A percentile compares a stretch with the other conserved stretches of the same genome.
Conservation (phyloP, 2,113 vertebrate genomes). For the Nerophis ophidion region DNA sequence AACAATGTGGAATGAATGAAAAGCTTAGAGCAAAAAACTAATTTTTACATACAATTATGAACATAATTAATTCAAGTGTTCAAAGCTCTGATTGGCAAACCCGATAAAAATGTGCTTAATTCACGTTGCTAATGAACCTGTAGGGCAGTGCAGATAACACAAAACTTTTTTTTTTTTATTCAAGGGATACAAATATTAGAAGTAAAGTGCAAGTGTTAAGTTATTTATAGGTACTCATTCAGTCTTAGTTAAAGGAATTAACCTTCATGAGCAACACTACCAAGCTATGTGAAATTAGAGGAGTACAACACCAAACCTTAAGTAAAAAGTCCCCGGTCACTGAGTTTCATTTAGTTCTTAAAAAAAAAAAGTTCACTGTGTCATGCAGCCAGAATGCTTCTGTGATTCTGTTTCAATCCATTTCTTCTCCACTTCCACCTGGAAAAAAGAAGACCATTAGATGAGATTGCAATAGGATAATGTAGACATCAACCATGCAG, state of each 20-base stretch:
- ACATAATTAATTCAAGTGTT: conserved; percentile 1
- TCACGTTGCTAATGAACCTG: conserved; percentile 37
- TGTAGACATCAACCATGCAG: not conserved
- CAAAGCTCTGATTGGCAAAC: conserved; percentile 1
- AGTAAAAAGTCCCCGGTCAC: conserved; percentile 43
- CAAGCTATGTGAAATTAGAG: conserved; percentile 39
- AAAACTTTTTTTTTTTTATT: conserved; percentile 43
- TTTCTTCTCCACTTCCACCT: conserved; percentile 97
- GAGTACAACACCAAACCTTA: conserved; percentile 30
- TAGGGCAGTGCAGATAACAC: conserved; percentile 58
- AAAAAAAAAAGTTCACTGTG: conserved; percentile 68
- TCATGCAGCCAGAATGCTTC: conserved; percentile 77
- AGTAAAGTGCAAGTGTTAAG: conserved; percentile 64
- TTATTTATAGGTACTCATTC: conserved; percentile 28
- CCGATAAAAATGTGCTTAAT: conserved; percentile 9
- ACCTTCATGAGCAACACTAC: conserved; percentile 31
- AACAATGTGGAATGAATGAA: not conserved
- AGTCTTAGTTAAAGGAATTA: conserved; percentile 41
- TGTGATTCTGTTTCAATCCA: conserved; percentile 84
- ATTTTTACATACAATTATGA: conserved; percentile 6
- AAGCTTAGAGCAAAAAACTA: not conserved
- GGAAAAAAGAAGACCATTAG: conserved; percentile 15
- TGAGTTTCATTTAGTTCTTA: conserved; percentile 2
- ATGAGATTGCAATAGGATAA: not conserved
- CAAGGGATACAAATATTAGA: conserved; percentile 50